Base-by-base conservation (phyloP, 2,888 invertebrate species). In the Xiphydria camelus region DNA sequence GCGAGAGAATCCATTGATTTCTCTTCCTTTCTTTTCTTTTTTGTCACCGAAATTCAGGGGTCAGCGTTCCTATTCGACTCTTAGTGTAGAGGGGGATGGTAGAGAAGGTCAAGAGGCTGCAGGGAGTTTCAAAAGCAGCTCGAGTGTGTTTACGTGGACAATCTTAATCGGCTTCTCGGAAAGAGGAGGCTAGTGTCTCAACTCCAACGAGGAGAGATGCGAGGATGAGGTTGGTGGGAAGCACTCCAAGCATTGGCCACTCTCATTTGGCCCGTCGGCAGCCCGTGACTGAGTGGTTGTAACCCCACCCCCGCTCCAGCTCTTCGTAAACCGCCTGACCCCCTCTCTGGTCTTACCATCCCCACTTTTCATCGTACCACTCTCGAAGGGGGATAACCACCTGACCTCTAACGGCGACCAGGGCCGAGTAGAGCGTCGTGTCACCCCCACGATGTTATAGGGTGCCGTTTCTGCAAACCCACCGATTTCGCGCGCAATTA, bases 101-200 rank as follows among this genome's bases (percentile, higher is more conserved):
- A 29, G 4, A 25, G 49, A 59, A 59, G 64, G 66, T 64, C 66
- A 60, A 66, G 64, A 56, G 58, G 55, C 51, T 61, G 56, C 51
- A 45, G 49, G 54, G 38, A 54, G 52, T 54, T 49, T 51, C 51
- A 47, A 46, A 35, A 47, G 56, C 50, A 42, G 12, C 45, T 47
- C 51, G 41, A 70, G 67, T 59, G 45, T 62, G 58, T 70, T 70
- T 69, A 57, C 70, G 70, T 70, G 71, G 57, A 47, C 64, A 70
- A 71, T 71, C 71, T 70, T 57, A 63, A 71, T 71, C 70, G 51
- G 37, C 35, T 19, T n/a, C 31, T 10, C 20, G 34, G 54, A 57
- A 43, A 47, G 42, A 49, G 49, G 31, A 36, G 29, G 47, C 43
- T 14, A 31, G 40, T 31, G 33, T 35, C 47, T 38, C 41, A 4